A percentile compares a stretch with the other conserved stretches of the same genome.
Conservation (phyloP, 2,797 vertebrate species). For the Limnodromus scolopaceus region DNA sequence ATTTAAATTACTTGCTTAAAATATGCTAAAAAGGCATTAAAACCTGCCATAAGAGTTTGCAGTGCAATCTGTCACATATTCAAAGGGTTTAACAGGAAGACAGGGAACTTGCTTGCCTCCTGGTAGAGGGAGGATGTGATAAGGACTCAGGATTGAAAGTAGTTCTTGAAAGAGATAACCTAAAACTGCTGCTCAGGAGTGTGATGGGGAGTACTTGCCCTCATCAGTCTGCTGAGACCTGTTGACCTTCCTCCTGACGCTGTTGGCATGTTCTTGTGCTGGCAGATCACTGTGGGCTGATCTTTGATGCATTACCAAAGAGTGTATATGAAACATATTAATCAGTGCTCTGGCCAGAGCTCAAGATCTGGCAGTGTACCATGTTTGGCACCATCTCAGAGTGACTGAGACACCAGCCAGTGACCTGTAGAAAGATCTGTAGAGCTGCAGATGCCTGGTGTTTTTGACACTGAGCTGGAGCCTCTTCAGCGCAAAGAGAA, state of each 20-base stretch:
- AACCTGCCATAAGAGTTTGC: not conserved
- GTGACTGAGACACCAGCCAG: not conserved
- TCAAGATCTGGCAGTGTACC: not conserved
- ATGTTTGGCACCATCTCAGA: not conserved
- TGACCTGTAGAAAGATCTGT: not conserved
- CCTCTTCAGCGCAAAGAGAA: not conserved
- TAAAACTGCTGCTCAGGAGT: not conserved
- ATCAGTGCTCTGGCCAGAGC: not conserved
- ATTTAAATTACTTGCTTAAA: not conserved
- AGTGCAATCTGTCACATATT: not conserved
- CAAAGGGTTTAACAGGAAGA: not conserved
- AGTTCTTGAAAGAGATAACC: not conserved
- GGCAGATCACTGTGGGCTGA: not conserved
- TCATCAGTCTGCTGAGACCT: not conserved
- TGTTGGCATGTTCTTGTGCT: not conserved
- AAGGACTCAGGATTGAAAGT: not conserved
- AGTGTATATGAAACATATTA: not conserved
- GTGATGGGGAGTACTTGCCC: not conserved
- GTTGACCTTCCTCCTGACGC: not conserved
- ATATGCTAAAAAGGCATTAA: not conserved
- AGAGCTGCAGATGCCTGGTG: not conserved
- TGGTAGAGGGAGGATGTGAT: not conserved
- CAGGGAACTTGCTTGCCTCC: fast-evolving
- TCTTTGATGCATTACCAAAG: not conserved
- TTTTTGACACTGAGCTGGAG: not conserved